phyloP scores from a whole-genome alignment of 2,113 vertebrate genomes.

The Montifringilla adamsi region DNA sequence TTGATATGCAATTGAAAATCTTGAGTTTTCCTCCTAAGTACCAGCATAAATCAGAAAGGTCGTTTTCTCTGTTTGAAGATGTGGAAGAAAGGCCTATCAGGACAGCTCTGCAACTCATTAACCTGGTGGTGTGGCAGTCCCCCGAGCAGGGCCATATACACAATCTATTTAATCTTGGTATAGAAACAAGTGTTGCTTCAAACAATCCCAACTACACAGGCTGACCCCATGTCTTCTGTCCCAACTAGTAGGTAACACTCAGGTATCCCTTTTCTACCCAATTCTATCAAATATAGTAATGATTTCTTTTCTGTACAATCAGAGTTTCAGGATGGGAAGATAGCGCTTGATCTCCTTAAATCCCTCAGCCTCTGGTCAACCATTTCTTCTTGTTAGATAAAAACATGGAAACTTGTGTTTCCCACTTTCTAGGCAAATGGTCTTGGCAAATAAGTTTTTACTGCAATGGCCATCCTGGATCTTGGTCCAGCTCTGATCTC shows the following conservation, averaged over 20 bases:
- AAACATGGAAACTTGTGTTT: background rate
- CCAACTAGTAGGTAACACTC: too few relatives aligned
- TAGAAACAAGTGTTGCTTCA: background rate
- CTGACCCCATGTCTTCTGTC: too few relatives aligned
- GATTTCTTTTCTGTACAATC: background rate
- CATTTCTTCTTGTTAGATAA: background rate
- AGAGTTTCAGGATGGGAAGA: background rate
- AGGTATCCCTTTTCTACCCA: background rate
- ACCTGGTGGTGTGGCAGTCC: rapidly evolving
- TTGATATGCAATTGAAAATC: background rate
- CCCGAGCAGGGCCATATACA: rapidly evolving
- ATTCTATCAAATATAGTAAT: background rate
- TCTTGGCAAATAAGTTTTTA: background rate
- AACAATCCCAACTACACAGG: background rate
- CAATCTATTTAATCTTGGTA: background rate
- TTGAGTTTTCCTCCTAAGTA: background rate
- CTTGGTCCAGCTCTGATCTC: background rate
- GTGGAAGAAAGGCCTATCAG: background rate
- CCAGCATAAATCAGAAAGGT: background rate
- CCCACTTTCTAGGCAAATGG: background rate
- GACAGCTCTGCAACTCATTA: background rate
- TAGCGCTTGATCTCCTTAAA: rapidly evolving
- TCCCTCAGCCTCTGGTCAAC: background rate
- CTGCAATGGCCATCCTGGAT: background rate
- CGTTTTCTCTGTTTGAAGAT: background rate